Percentiles rank a stretch among this genome's conserved stretches.
Conservation (phyloP, 2,113 vertebrate species). For the Archocentrus centrarchus region DNA sequence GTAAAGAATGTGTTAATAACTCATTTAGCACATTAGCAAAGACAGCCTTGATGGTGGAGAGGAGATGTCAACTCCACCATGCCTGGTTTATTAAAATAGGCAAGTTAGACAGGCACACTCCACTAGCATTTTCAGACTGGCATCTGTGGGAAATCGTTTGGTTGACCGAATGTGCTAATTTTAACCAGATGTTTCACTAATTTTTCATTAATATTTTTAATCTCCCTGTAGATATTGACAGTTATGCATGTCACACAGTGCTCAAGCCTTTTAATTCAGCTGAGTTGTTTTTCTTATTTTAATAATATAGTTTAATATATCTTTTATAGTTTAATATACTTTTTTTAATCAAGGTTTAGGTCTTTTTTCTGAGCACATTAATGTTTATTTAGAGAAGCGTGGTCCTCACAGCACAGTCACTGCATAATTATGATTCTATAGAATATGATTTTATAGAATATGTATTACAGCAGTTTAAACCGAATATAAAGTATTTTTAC, state of each 20-base stretch:
- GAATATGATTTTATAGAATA: background rate
- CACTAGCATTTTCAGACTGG: background rate
- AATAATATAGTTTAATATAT: background rate
- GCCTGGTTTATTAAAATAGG: background rate
- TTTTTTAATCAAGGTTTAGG: slow-evolving; percentile 1
- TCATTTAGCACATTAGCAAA: background rate
- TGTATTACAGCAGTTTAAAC: background rate
- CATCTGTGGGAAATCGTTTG: background rate
- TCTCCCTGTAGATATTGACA: background rate
- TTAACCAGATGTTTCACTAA: background rate
- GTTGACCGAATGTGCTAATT: background rate
- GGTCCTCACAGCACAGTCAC: background rate
- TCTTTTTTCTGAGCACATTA: background rate
- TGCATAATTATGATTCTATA: background rate
- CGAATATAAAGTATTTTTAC: background rate
- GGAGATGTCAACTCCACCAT: background rate
- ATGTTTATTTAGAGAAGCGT: background rate
- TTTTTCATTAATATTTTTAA: background rate
- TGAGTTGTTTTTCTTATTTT: background rate
- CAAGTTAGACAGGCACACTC: background rate
- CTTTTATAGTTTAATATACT: background rate
- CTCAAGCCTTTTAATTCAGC: background rate
- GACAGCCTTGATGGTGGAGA: background rate
- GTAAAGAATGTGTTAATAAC: no score
- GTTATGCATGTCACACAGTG: background rate